phyloP scores from a whole-genome alignment of 2,113 vertebrate species.

The Lepidothrix coronata region DNA sequence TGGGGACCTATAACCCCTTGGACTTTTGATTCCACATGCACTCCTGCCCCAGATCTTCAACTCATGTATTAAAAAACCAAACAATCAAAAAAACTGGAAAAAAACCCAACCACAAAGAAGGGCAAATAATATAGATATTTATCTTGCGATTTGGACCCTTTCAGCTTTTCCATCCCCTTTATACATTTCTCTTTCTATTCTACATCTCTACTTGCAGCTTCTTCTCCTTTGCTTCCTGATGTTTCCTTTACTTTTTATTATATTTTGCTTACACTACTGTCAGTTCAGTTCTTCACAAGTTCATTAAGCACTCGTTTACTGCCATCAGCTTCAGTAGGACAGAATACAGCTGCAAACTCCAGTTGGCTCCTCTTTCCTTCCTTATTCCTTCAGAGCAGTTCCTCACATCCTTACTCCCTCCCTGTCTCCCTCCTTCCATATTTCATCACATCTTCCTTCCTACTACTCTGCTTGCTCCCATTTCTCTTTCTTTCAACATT shows the following conservation, averaged over 20 bases:
- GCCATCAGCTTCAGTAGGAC: neutral
- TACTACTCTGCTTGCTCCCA: neutral
- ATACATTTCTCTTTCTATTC: neutral
- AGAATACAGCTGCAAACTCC: neutral
- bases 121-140: neutral
- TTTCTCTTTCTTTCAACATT: neutral
- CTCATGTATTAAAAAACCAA: neutral
- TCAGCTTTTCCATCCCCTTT: neutral
- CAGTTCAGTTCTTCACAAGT: neutral
- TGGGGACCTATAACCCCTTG: fast-evolving
- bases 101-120: neutral
- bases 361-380: neutral
- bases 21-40: neutral
- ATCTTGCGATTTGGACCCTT: neutral
- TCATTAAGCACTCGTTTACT: neutral
- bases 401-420: neutral
- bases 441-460: neutral
- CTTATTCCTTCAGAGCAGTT: neutral
- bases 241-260: neutral
- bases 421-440: neutral
- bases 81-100: neutral
- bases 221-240: neutral
- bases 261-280: neutral
- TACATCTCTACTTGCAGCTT: neutral
- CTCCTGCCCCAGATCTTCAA: neutral